A percentile compares a stretch with the other conserved stretches of the same genome.
Evolutionary conservation across 2,797 vertebrate genomes (phyloP).

Genomic region (Eurystomus glaucurus): DNA sequence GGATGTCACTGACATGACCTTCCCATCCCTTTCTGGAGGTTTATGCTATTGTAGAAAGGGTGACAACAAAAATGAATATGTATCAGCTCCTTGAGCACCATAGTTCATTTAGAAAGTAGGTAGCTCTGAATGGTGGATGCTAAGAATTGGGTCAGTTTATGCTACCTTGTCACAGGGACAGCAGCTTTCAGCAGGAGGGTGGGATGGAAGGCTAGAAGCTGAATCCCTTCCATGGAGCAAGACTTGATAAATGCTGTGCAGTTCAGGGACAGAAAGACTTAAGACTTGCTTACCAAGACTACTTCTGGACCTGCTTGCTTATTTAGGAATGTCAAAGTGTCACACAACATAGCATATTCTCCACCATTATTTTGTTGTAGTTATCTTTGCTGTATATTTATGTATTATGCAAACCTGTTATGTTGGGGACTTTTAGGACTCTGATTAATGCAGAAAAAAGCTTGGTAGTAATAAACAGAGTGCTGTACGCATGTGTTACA

Average conservation of each 20-base stretch:
- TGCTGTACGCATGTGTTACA: not conserved
- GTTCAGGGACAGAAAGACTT: not conserved
- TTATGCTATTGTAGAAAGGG: not conserved
- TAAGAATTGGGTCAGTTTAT: not conserved
- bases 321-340: not conserved
- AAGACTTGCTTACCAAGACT: not conserved
- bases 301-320: not conserved
- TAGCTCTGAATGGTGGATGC: not conserved
- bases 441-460: not conserved
- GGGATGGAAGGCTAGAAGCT: not conserved
- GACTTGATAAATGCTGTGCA: not conserved
- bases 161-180: not conserved
- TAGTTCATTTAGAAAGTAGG: not conserved
- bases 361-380: not conserved
- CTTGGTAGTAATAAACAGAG: not conserved
- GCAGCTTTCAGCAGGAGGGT: not conserved
- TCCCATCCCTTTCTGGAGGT: not conserved
- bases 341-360: not conserved
- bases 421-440: not conserved
- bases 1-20: not conserved
- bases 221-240: not conserved
- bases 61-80: not conserved
- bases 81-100: not conserved
- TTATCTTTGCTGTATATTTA: not conserved
- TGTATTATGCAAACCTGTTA: not conserved